A percentile compares a stretch with the other conserved stretches of the same genome.
phyloP scores from a whole-genome alignment of 64 coral and sea anemone species.

The Porites lutea region DNA sequence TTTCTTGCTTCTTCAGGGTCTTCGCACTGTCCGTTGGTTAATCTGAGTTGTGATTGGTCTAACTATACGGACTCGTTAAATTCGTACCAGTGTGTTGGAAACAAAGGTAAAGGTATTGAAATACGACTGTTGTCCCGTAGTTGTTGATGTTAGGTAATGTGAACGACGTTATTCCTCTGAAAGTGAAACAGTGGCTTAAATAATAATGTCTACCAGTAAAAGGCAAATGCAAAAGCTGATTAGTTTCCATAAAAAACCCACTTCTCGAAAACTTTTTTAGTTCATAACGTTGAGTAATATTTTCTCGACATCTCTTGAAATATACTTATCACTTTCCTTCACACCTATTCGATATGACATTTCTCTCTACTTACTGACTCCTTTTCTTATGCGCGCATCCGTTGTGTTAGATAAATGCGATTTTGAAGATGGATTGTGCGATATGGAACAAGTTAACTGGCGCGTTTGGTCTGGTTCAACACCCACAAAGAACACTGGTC shows the following conservation, averaged over 20 bases:
- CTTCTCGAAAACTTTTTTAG: too few relatives aligned
- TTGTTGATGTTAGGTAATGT: too few relatives aligned
- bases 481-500: constrained; percentile 63
- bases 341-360: not conserved
- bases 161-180: too few relatives aligned
- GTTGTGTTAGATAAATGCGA: constrained; percentile 46
- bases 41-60: not conserved
- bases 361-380: not conserved
- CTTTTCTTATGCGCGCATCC: not conserved
- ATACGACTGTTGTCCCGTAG: too few relatives aligned
- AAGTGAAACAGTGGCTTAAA: too few relatives aligned
- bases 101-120: constrained; percentile 6
- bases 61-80: not conserved
- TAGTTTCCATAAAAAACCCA: too few relatives aligned
- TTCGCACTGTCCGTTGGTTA: not conserved
- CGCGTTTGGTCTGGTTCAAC: constrained; percentile 50
- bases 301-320: not conserved
- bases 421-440: constrained; percentile 53
- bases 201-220: too few relatives aligned
- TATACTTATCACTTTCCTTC: not conserved
- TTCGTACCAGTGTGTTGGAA: not conserved
- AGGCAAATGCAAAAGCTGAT: too few relatives aligned
- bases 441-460: constrained; percentile 37
- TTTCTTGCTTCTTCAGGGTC: not conserved
- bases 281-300: too few relatives aligned